Evolutionary conservation across 1,140 invertebrate species (phyloP), one percentile per base, ranked within the genome.

Genomic region (Eueides isabella): DNA sequence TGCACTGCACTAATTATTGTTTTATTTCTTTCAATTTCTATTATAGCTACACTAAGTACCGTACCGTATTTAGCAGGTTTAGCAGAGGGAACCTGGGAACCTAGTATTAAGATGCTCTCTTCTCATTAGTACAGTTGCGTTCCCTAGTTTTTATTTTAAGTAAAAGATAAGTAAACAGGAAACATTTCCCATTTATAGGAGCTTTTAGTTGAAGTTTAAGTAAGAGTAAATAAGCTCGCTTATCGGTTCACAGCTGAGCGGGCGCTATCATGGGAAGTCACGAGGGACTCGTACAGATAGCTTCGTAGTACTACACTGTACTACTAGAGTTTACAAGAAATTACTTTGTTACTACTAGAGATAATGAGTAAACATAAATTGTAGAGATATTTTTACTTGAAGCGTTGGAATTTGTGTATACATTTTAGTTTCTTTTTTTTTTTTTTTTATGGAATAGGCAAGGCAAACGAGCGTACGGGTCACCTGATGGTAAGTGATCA

Each of bases 241-340:
- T 67, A 67, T 48, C 41, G 29, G 66, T 67, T 67, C 66, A 67
- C 66, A 29, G 41, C 16, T 30, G 66, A 67, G 66, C 28, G 66
- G 23, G 38, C 66, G 66, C 16, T 66, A 38, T 66, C 35, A 23
- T 6, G 23, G 26, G 41, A 41, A 28, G 19, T 55, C 66, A 29
- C 66, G 14, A 2, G 65, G 65, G 65, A 67, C 65, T 38, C 26
- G 65, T 44, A n/a, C 12, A 38, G 30, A 55, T 55, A 55, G 44
- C 19, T 19, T 23, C 23, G 44, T 55, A 55, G 19, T 55, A 55
- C 19, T 48, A 23, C 44, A 48, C 5, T 23, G 19, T 23, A 55
- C 44, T 55, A 55, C 19, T 55, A 23, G 7, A 55, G 44, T 26
- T 23, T 26, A 55, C 44, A 23, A 55, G 44, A 11, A 55, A 55